Evolutionary conservation across 2,113 vertebrate genomes (phyloP).

Genomic region (Bufo bufo): DNA sequence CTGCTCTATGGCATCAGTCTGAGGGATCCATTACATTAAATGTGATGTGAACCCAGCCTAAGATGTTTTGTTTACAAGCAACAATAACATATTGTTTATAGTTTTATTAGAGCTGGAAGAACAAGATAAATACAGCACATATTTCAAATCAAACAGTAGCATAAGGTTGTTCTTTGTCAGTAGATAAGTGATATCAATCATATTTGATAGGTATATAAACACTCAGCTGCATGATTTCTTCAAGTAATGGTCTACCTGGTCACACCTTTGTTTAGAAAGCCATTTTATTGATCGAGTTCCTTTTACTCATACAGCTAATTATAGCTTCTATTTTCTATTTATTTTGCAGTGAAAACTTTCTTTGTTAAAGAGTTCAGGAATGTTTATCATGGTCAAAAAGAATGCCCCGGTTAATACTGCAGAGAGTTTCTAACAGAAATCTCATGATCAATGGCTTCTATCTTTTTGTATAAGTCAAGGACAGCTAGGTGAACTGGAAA

Average conservation of each 20-base stretch:
- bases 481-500: conserved; percentile 52
- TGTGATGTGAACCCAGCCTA: too few relatives aligned
- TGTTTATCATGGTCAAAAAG: conserved; percentile 38
- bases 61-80: too few relatives aligned
- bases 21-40: too few relatives aligned
- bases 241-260: not conserved
- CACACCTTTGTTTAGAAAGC: not conserved
- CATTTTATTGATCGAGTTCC: not conserved
- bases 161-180: not conserved
- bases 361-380: not conserved
- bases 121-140: too few relatives aligned
- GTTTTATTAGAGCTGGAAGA: too few relatives aligned
- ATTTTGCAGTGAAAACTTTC: conserved; percentile 10
- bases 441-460: conserved; percentile 53
- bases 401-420: conserved; percentile 30
- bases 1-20: too few relatives aligned
- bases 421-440: conserved; percentile 42
- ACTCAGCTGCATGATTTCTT: not conserved
- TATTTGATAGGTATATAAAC: too few relatives aligned
- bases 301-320: not conserved
- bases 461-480: conserved; percentile 55
- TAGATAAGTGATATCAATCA: too few relatives aligned
- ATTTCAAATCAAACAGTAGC: too few relatives aligned
- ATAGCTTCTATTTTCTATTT: not conserved
- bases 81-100: too few relatives aligned